Conservation (phyloP, 2,888 invertebrate species). For the Stegana nigrithorax region DNA sequence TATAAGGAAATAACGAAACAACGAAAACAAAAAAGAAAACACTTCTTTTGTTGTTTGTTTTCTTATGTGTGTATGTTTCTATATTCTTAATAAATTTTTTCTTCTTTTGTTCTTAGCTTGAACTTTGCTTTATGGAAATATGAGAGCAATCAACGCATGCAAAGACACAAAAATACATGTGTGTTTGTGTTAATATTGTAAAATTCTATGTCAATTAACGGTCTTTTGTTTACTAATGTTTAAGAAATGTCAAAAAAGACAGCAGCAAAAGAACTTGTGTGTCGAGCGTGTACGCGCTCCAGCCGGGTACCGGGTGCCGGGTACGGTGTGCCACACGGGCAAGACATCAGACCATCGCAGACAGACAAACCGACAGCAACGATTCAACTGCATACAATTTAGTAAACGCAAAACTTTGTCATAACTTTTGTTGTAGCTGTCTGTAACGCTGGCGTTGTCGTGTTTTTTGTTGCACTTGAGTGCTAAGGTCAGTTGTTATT, state of each 20-base stretch:
- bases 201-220: constrained; percentile 61
- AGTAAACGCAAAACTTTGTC: constrained; percentile 29
- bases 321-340: too few species aligned
- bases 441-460: neutral
- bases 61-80: too few species aligned
- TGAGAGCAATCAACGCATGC: neutral
- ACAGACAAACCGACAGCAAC: constrained; percentile 4
- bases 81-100: too few species aligned
- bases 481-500: constrained; percentile 48
- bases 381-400: constrained; percentile 25
- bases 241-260: constrained; percentile 20
- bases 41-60: too few species aligned
- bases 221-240: constrained; percentile 52
- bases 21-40: too few species aligned
- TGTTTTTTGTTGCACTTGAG: constrained; percentile 26
- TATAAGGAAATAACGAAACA: too few species aligned
- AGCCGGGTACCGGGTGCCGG: too few species aligned
- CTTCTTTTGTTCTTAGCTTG: too few species aligned
- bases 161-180: neutral
- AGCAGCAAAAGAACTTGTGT: constrained; percentile 9
- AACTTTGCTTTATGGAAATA: constrained; percentile 1
- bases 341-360: neutral
- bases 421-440: neutral
- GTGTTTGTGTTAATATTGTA: constrained; percentile 19
- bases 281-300: too few species aligned